Evolutionary conservation across 2,797 vertebrate genomes (phyloP).

Genomic region (Odontamblyopus rebecca): DNA sequence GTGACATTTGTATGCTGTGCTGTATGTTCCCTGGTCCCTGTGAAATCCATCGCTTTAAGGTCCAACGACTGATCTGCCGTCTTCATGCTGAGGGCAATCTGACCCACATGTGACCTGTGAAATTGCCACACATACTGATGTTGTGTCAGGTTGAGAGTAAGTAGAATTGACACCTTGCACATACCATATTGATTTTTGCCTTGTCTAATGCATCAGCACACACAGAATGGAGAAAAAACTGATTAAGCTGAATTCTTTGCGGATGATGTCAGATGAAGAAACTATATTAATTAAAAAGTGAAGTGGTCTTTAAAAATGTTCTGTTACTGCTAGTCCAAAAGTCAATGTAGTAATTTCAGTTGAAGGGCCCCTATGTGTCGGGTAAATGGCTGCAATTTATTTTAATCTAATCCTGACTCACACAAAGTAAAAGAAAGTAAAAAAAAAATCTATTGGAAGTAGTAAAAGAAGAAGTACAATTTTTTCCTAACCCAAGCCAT

Average conservation of each 20-base stretch:
- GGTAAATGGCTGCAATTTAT: no score
- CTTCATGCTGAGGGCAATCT: slow-evolving; percentile 8
- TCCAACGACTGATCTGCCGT: neutral
- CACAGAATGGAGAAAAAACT: neutral
- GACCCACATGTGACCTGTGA: slow-evolving; percentile 8
- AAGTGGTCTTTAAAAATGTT: neutral
- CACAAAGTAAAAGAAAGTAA: no score
- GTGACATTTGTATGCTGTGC: slow-evolving; percentile 12
- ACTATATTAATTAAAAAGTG: neutral
- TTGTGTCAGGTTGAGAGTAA: slow-evolving; percentile 3
- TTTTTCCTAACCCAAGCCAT: no score
- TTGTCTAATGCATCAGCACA: neutral
- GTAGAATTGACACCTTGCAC: slow-evolving; percentile 3
- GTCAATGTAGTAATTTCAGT: no score
- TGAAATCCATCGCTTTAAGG: slow-evolving; percentile 7
- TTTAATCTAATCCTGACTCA: no score
- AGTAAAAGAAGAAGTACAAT: no score
- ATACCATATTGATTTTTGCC: slow-evolving; percentile 8
- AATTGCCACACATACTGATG: slow-evolving; percentile 10
- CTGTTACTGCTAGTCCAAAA: neutral
- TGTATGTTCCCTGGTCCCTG: neutral
- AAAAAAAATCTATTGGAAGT: no score
- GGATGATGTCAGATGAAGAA: neutral
- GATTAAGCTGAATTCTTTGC: neutral
- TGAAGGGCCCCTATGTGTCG: no score